A percentile compares a stretch with the other conserved stretches of the same genome.
These are phyloP conservation scores for Mastomys coucha DNA, from an alignment of 2,113 vertebrate genomes.

Conservation along the genomic window DNA sequence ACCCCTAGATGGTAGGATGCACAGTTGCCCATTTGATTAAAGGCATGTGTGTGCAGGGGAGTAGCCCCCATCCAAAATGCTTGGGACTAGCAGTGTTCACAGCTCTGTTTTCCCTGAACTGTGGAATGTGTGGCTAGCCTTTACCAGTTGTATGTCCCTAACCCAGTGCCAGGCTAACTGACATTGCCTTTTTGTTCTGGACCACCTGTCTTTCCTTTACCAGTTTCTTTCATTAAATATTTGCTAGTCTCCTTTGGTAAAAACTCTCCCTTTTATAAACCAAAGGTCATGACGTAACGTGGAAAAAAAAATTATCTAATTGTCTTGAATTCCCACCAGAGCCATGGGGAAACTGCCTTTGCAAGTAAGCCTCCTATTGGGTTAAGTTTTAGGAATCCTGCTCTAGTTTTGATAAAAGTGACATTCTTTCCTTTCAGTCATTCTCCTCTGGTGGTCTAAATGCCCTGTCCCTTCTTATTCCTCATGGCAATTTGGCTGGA, in stretches of 20 bases:
- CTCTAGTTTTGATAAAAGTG: neutral
- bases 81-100: no score
- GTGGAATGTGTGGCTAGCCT: neutral
- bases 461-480: neutral
- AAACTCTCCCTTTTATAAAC: neutral
- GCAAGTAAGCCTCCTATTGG: neutral
- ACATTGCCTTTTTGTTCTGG: neutral
- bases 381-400: neutral
- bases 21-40: neutral
- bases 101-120: neutral
- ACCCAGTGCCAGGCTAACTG: neutral
- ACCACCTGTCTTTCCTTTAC: neutral
- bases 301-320: neutral
- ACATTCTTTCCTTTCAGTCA: neutral
- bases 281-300: neutral
- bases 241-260: slow-evolving; percentile 5
- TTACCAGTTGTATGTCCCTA: neutral
- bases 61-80: neutral
- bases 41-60: neutral
- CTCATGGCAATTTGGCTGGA: neutral
- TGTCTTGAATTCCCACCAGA: neutral
- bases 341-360: neutral
- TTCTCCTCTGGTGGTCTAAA: neutral
- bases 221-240: neutral
- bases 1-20: neutral